Evolutionary conservation across 2,797 vertebrate species (phyloP), one percentile per base, ranked within the genome.

Genomic region (Potorous gilbertii): DNA sequence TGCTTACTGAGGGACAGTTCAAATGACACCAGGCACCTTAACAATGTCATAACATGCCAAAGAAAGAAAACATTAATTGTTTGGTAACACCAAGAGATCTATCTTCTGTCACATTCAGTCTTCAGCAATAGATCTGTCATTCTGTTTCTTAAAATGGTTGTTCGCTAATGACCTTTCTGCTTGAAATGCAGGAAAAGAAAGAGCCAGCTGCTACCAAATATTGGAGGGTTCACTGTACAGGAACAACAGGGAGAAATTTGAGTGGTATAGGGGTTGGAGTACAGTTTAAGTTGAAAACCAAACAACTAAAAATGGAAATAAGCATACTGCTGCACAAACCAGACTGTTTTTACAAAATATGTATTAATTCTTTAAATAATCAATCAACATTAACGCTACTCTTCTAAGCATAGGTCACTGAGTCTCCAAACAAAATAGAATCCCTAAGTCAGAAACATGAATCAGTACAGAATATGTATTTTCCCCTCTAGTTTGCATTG

Each of bases 1-100:
- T 21, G 3, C 2, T 46, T 0, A 0, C 87, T 27, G 4, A 29
- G 0, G 0, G 55, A 46, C 0, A 59, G 28, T 56, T 0, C 0
- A 55, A 0, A 0, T 24, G 6, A 31, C 6, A 0, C 0, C 10
- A 13, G 0, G 27, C 3, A 8, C 11, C 90, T 14, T 6, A 52
- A 40, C 0, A 0, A 21, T 24, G 8, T 28, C 0, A 34, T 46
- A 54, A 40, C 28, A 3, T 11, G 54, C 28, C 55, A 54, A n/a
- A 13, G 9, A n/a, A 87, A 27, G 40, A 10, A 0, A 54, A 40
- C 62, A 54, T 40, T 18, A 31, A 34, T 12, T 50, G 1, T 0
- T 56, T 14, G 24, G 56, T 90, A 8, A 3, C 13, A 66, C 90
- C 24, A 8, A 90, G 34, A 66, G 46, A 74, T 4, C 59, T 5